Evolutionary conservation across 1,140 invertebrate species (phyloP).

Genomic region (Drosophila nigrodunni): DNA sequence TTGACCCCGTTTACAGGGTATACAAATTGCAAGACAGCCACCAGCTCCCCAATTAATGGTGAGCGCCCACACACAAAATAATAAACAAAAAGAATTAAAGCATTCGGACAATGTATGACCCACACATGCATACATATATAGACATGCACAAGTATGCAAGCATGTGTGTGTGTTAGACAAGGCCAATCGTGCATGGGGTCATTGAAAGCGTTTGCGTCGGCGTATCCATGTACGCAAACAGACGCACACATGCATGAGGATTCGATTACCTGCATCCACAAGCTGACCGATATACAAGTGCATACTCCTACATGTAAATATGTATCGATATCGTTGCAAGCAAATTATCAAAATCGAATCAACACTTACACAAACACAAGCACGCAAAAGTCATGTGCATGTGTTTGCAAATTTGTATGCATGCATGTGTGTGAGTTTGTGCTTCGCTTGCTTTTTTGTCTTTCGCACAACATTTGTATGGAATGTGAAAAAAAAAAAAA

Average conservation of each 20-base stretch:
- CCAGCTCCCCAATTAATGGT: constrained; percentile 28
- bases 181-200: constrained; percentile 67
- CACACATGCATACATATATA: constrained; percentile 16
- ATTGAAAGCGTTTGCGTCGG: constrained; percentile 38
- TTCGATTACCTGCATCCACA: constrained; percentile 5
- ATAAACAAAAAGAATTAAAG: constrained; percentile 16
- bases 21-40: constrained; percentile 1
- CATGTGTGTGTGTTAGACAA: constrained; percentile 33
- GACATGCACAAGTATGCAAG: background rate
- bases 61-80: constrained; percentile 47
- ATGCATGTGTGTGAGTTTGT: background rate
- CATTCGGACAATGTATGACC: constrained; percentile 32
- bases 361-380: constrained; percentile 6
- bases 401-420: background rate
- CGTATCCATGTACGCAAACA: constrained; percentile 3
- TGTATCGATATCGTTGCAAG: constrained; percentile 33
- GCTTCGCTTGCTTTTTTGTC: constrained; percentile 24
- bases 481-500: constrained; percentile 41
- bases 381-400: constrained; percentile 19
- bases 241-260: background rate
- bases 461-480: constrained; percentile 28
- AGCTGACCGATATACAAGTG: background rate
- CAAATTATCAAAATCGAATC: constrained; percentile 42
- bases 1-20: constrained; percentile 1
- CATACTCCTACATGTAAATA: background rate